Base-by-base conservation (phyloP, 2,797 vertebrate genomes). In the Danio choprae region DNA sequence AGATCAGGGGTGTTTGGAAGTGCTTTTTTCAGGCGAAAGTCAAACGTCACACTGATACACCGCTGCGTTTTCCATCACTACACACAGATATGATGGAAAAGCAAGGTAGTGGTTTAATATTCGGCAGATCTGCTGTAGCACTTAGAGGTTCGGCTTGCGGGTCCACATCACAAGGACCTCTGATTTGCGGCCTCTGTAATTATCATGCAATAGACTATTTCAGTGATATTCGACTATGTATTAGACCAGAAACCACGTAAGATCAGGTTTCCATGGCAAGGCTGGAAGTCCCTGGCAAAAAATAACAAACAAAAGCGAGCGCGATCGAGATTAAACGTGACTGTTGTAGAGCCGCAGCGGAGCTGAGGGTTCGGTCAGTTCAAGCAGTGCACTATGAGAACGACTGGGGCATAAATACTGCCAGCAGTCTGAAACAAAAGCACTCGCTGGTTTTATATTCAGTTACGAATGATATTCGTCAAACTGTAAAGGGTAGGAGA, bases 121-220 rank as follows among this genome's bases (percentile, higher is more conserved):
- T 85, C 79, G 73, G 88, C 89, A 87, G 91, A 90, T 93, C 92
- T 94, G 94, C 89, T 92, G 85, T 86, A 90, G 83, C 63, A 84
- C 87, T 95, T 91, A 92, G 89, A 89, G 87, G 91, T 88, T 87
- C 4, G 86, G 87, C 87, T 85, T 87, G 81, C 85, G 72, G 81
- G 82, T 90, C 93, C 94, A 94, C 94, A 94, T 94, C 93, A 95
- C 82, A 94, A 89, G 80, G 85, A 89, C 91, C 92, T 89, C 90
- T 86, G 88, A 87, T 90, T 87, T 86, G 72, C 65, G 87, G 85
- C 80, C 89, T 91, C 92, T 94, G 91, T 94, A 94, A 95, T 95
- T 93, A 93, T 87, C 13, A 46, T 74, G 83, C 88, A 69, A 55
- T 74, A 56, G 86, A 85, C 92, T 95, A 95, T 95, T 94, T 93